Percentiles rank a stretch among this genome's conserved stretches.
Conservation (phyloP, 2,888 invertebrate genomes). For the Drosophila melanosoma region DNA sequence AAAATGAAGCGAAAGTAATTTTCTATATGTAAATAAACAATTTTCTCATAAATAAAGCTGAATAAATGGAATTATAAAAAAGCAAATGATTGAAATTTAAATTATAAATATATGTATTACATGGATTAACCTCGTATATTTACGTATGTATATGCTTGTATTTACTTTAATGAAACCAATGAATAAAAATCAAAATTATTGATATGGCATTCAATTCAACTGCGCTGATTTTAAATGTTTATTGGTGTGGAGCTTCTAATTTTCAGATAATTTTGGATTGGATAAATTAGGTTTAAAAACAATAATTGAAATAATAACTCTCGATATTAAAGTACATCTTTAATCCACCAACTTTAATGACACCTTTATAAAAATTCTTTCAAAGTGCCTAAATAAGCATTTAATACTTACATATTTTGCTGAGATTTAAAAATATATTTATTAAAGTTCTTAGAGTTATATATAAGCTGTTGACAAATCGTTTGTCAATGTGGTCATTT, state of each 20-base stretch:
- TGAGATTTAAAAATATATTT: not conserved
- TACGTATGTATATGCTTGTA: conserved; percentile 60
- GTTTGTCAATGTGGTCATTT: not conserved
- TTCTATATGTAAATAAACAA: conserved; percentile 57
- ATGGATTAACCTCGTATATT: conserved; percentile 49
- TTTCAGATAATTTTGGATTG: not conserved
- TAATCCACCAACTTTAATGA: not conserved
- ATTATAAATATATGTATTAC: conserved; percentile 44
- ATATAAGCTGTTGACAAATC: not conserved
- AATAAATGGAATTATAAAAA: conserved; percentile 24
- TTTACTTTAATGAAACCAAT: conserved; percentile 56
- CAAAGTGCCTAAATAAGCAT: not conserved
- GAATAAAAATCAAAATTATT: conserved; percentile 60
- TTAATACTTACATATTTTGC: not conserved
- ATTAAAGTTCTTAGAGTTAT: not conserved
- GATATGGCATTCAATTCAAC: conserved; percentile 64
- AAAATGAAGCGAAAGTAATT: conserved; percentile 38
- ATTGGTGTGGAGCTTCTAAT: not conserved
- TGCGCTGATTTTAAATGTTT: conserved; percentile 23
- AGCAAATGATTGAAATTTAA: conserved; percentile 55
- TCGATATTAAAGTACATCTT: not conserved
- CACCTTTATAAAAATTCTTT: not conserved
- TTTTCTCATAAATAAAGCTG: conserved; percentile 36
- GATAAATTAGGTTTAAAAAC: not conserved
- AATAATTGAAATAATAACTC: not conserved